Percentiles rank a stretch among this genome's conserved stretches.
These are phyloP conservation scores for Atta texana DNA, from an alignment of 1,140 invertebrate genomes.

Conservation along the genomic window DNA sequence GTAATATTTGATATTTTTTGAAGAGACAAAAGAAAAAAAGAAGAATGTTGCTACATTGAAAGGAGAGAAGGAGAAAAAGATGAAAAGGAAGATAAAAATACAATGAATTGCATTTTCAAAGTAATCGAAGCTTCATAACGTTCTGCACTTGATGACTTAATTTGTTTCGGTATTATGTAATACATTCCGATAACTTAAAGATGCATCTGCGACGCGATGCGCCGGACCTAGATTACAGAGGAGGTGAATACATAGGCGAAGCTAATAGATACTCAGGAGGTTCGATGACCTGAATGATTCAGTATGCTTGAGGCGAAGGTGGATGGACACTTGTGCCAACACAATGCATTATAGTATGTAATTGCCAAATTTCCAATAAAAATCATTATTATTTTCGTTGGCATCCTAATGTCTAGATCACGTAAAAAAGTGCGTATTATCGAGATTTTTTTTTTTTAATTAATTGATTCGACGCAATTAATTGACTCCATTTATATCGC, in stretches of 20 bases:
- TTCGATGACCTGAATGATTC: constrained; percentile 41
- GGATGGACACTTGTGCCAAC: neutral
- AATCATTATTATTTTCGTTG: neutral
- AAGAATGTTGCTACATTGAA: neutral
- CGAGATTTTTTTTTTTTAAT: neutral
- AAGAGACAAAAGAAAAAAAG: neutral
- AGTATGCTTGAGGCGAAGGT: constrained; percentile 38
- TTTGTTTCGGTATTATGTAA: constrained; percentile 17
- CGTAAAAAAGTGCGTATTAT: neutral
- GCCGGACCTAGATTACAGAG: constrained; percentile 27
- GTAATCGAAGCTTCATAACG: neutral
- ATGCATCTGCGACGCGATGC: constrained; percentile 36
- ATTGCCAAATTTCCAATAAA: neutral
- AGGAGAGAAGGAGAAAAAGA: neutral
- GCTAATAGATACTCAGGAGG: constrained; percentile 17
- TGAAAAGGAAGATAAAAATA: neutral
- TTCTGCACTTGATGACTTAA: constrained; percentile 2
- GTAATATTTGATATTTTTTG: neutral
- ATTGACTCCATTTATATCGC: neutral
- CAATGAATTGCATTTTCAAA: neutral
- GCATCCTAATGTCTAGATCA: neutral
- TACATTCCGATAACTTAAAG: neutral
- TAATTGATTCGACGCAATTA: neutral
- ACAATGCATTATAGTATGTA: neutral
- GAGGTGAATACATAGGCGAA: neutral